Conservation (phyloP, 1,140 invertebrate species). For the Bombus huntii region DNA sequence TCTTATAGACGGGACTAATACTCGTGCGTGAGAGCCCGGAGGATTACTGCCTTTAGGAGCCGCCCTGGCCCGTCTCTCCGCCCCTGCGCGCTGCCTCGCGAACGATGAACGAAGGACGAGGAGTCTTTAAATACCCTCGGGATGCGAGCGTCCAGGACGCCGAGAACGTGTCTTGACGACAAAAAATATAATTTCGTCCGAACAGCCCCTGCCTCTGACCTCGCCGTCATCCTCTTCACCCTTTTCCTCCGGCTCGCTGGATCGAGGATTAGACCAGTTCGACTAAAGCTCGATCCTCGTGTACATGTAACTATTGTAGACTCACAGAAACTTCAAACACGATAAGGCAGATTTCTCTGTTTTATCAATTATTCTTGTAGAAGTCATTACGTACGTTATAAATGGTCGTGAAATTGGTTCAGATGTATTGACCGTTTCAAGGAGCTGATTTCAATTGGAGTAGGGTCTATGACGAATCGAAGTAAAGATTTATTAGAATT, state of each 20-base stretch:
- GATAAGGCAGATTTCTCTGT: neutral
- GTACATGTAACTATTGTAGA: neutral
- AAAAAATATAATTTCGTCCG: constrained; percentile 80
- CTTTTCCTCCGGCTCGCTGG: neutral
- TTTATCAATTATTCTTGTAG: neutral
- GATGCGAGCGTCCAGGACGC: constrained; percentile 77
- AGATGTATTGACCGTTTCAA: no score
- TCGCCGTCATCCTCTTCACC: constrained; percentile 4
- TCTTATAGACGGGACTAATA: constrained; percentile 67
- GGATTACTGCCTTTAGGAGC: constrained; percentile 77
- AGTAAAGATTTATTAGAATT: no score
- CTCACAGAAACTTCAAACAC: neutral
- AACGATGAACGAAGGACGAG: constrained; percentile 76
- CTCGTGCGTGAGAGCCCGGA: constrained; percentile 74
- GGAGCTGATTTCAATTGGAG: no score
- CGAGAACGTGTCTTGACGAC: constrained; percentile 79
- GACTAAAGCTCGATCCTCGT: constrained; percentile 53
- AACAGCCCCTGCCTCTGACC: constrained; percentile 43
- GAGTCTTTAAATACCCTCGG: constrained; percentile 82
- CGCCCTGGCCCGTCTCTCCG: constrained; percentile 51
- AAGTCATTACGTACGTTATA: no score
- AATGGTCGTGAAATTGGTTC: no score
- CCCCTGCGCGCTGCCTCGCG: constrained; percentile 51
- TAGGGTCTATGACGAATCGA: no score
- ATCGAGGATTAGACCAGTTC: constrained; percentile 44